These are phyloP conservation scores for Amphibalanus amphitrite DNA, from an alignment of 1,140 invertebrate species.

Conservation along the genomic window DNA sequence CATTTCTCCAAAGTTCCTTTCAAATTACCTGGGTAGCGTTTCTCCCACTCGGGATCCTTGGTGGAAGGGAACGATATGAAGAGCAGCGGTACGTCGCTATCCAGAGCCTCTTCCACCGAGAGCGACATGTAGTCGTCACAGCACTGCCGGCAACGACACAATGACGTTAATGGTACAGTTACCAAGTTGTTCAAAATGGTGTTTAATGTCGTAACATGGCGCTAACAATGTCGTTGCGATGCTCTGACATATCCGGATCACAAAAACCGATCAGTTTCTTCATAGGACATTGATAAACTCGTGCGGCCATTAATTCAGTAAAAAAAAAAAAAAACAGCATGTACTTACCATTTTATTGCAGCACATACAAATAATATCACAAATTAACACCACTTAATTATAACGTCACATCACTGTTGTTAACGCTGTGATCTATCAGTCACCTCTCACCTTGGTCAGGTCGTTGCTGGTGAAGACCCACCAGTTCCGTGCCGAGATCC, in stretches of 20 bases:
- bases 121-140: conserved; percentile 18
- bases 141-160: conserved; percentile 8
- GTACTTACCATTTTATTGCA: no score
- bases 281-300: background rate
- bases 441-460: conserved; percentile 19
- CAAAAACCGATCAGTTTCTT: background rate
- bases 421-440: no score
- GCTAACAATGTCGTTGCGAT: background rate
- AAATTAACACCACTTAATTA: no score
- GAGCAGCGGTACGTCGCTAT: conserved; percentile 24
- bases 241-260: conserved; percentile 1
- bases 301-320: no score
- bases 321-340: no score
- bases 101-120: conserved; percentile 22
- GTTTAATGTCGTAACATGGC: background rate
- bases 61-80: conserved; percentile 30
- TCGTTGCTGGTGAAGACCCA: conserved; percentile 26
- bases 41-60: conserved; percentile 27
- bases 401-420: no score
- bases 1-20: background rate
- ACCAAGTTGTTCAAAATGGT: no score
- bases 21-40: conserved; percentile 24
- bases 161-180: no score
- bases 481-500: conserved; percentile 21
- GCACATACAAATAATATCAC: no score